phyloP scores from a whole-genome alignment of 2,888 invertebrate genomes.

The Ectobius pallidus region DNA sequence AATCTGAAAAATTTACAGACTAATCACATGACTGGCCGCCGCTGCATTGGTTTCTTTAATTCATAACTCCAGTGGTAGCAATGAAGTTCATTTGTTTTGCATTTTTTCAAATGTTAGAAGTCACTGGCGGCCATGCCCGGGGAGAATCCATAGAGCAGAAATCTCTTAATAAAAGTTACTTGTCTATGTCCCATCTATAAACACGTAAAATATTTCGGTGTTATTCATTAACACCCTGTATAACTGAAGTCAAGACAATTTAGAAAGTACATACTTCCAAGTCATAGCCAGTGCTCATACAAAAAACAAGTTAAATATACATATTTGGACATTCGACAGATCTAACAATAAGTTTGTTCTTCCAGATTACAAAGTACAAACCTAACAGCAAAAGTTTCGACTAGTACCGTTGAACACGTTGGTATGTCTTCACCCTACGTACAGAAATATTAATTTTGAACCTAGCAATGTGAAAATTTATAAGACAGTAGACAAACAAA shows the following conservation, averaged over 20 bases:
- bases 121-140: too few relatives aligned
- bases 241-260: constrained; percentile 31
- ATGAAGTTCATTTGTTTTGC: too few relatives aligned
- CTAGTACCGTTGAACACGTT: constrained; percentile 40
- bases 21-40: too few relatives aligned
- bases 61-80: too few relatives aligned
- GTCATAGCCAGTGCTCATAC: constrained; percentile 16
- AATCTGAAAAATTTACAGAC: too few relatives aligned
- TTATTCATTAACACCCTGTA: too few relatives aligned
- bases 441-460: constrained; percentile 37
- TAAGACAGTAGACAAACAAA: constrained; percentile 33
- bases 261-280: constrained; percentile 29
- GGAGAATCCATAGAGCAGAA: too few relatives aligned
- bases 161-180: too few relatives aligned
- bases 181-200: too few relatives aligned
- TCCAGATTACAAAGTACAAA: constrained; percentile 38
- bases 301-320: constrained; percentile 27
- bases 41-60: too few relatives aligned
- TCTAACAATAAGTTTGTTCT: constrained; percentile 29
- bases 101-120: too few relatives aligned
- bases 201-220: too few relatives aligned
- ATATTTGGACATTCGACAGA: constrained; percentile 13
- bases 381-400: constrained; percentile 39
- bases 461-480: constrained; percentile 34
- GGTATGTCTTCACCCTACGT: constrained; percentile 35